Base-by-base conservation (phyloP, 1,140 invertebrate species). In the Diploscapter pachys region DNA sequence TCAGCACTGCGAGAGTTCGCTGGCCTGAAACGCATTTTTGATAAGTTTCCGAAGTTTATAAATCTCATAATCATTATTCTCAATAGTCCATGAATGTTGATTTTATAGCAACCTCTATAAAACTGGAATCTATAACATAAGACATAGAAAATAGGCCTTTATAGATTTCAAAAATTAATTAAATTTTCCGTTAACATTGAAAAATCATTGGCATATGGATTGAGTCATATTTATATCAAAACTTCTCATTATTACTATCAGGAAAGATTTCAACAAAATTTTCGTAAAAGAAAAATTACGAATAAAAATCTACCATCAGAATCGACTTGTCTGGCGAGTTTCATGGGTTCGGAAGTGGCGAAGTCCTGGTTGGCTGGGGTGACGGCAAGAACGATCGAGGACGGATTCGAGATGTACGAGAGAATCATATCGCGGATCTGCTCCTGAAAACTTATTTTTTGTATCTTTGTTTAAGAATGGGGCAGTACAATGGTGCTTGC, bases 341-440 rank as follows among this genome's bases (percentile, higher is more conserved):
- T 96, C 9, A 97, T 89, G 75, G 93, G 93, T 87, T 98, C 95
- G 75, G 93, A 95, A 4, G 94, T 97, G 3, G 95, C 94, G 92
- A 98, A 95, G 86, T 98, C 95, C 31, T 93, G 96, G 83, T 97
- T 98, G 8, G 95, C 95, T 63, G 95, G 92, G 6, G 93, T 93
- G 52, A 98, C 93, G 63, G 95, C 89, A 50, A 90, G 83, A 63
- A 90, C 90, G 63, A 90, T 89, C 8, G 89, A 89, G 84, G 90
- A 90, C 3, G 89, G 89, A 81, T 90, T 90, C 8, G 80, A 81
- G 53, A 90, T 89, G 78, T 89, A 90, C 61, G 83, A 80, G 13
- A 88, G 52, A 73, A 89, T 87, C 80, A 90, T 85, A 9, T 89
- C 86, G 52, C 85, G 82, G 59, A 90, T 89, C 83, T 89, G 89